Evolutionary conservation across 2,797 vertebrate species (phyloP).

Genomic region (Falco naumanni): DNA sequence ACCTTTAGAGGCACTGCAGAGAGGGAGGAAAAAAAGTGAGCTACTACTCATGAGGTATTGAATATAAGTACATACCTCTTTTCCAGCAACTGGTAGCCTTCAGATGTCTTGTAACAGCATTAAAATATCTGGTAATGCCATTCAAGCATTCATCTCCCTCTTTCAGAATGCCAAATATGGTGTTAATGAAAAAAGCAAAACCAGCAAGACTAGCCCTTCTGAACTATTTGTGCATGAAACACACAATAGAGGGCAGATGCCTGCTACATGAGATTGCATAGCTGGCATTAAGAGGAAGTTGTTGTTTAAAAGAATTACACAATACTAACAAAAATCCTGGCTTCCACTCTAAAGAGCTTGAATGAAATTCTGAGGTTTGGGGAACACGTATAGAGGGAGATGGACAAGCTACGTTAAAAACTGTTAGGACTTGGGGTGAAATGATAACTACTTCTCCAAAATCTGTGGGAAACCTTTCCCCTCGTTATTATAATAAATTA

Average conservation of each 20-base stretch:
- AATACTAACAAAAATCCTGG: not conserved
- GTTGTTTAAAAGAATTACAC: not conserved
- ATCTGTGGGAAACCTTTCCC: slow-evolving; percentile 21
- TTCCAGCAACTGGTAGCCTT: not conserved
- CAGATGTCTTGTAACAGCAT: not conserved
- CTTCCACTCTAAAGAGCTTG: not conserved
- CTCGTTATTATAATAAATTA: not conserved
- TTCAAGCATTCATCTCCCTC: not conserved
- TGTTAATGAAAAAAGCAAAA: not conserved
- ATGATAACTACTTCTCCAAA: not conserved
- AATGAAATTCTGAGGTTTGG: not conserved
- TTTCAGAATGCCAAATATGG: not conserved
- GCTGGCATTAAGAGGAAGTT: not conserved
- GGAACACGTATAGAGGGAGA: not conserved
- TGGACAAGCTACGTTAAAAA: not conserved
- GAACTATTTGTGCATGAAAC: not conserved
- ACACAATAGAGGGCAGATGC: not conserved
- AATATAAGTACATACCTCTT: not conserved
- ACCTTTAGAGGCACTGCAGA: not conserved
- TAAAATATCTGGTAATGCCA: not conserved
- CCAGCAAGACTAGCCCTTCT: not conserved
- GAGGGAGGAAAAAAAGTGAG: not conserved
- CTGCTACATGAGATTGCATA: not conserved
- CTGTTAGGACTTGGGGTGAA: not conserved
- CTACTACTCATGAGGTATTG: not conserved